Evolutionary conservation across 2,797 vertebrate genomes (phyloP).

Genomic region (Uromys caudimaculatus): DNA sequence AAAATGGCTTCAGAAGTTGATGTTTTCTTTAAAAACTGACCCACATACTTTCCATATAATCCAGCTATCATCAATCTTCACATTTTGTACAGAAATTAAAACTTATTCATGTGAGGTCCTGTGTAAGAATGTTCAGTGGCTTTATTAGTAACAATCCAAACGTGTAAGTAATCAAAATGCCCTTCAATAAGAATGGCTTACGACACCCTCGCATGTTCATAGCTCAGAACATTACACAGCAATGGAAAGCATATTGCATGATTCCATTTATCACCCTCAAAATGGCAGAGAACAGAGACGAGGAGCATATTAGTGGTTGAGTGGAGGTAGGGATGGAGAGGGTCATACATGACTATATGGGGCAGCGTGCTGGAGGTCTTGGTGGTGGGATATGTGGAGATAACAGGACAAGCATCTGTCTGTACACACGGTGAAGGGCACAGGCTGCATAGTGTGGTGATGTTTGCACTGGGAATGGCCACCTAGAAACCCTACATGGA

Average conservation of each 20-base stretch:
- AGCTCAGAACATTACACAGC: background rate
- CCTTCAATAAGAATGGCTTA: background rate
- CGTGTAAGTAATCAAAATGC: background rate
- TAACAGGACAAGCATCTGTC: background rate
- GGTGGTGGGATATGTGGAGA: background rate
- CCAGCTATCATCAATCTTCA: background rate
- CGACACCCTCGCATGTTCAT: too few relatives aligned
- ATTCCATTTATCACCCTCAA: background rate
- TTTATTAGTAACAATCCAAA: background rate
- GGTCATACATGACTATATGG: rapidly evolving
- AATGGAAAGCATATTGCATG: background rate
- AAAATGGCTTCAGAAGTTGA: background rate
- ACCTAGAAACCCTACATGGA: too few relatives aligned
- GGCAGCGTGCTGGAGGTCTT: background rate
- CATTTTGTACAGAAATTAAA: background rate
- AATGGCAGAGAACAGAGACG: background rate
- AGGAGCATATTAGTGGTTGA: rapidly evolving
- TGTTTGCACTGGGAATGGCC: too few relatives aligned
- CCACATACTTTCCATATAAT: background rate
- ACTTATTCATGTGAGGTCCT: background rate
- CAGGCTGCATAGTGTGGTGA: background rate
- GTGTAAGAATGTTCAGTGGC: background rate
- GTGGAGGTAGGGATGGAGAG: too few relatives aligned
- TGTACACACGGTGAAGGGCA: background rate
- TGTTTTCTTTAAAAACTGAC: background rate